Evolutionary conservation across 2,888 invertebrate species (phyloP).

Genomic region (Coleophora deauratella): DNA sequence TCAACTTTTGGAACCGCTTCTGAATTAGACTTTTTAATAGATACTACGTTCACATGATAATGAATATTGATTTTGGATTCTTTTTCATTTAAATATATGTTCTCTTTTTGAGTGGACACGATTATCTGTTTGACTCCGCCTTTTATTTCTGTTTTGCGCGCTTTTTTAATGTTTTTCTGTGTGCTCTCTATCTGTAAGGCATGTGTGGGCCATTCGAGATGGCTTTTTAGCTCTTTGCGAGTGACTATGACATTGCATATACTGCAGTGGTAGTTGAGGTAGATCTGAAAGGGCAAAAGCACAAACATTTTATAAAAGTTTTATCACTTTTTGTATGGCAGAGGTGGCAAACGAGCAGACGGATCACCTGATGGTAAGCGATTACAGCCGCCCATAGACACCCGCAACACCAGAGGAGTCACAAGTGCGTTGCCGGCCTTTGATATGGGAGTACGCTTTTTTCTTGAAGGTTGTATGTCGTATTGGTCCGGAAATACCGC

Average conservation of each 20-base stretch:
- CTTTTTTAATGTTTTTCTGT: conserved; percentile 8
- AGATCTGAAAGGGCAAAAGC: conserved; percentile 22
- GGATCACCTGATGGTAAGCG: too few relatives aligned
- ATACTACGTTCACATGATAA: conserved; percentile 4
- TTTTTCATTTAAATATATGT: conserved; percentile 9
- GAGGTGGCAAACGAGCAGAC: too few relatives aligned
- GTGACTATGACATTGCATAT: conserved; percentile 29
- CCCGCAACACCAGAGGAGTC: too few relatives aligned
- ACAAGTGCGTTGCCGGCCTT: too few relatives aligned
- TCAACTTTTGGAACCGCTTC: too few relatives aligned
- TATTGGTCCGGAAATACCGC: too few relatives aligned
- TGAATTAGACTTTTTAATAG: neutral
- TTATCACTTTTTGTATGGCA: too few relatives aligned
- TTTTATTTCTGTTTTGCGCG: conserved; percentile 12
- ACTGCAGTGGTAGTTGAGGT: conserved; percentile 29
- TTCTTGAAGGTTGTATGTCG: too few relatives aligned
- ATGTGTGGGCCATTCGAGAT: conserved; percentile 20
- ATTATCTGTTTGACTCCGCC: conserved; percentile 12
- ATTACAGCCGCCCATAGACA: too few relatives aligned
- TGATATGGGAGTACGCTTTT: too few relatives aligned
- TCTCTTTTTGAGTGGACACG: conserved; percentile 14
- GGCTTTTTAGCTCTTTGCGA: conserved; percentile 15
- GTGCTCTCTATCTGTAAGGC: conserved; percentile 3
- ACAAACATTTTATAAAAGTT: too few relatives aligned
- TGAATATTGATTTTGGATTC: conserved; percentile 13